Conservation (phyloP, 1,140 invertebrate species). For the Drosophila guanche region DNA sequence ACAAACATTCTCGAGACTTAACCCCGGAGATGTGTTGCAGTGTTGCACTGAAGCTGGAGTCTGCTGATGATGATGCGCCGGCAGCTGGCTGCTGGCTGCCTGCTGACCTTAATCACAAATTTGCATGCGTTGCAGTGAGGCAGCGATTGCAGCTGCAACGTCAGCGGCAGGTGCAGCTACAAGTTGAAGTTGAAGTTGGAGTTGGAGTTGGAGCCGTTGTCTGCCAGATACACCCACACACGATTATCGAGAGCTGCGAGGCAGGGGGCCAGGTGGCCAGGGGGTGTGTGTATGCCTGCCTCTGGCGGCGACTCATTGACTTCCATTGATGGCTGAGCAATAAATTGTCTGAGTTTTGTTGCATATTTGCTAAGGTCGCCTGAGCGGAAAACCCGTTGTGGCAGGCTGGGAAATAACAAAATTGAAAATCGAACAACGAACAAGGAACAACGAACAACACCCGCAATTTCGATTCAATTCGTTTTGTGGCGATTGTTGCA, state of each 20-base stretch:
- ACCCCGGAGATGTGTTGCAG: slow-evolving; percentile 30
- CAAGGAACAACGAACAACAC: slow-evolving; percentile 58
- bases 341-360: slow-evolving; percentile 65
- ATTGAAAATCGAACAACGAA: slow-evolving; percentile 29
- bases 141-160: slow-evolving; percentile 31
- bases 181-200: background rate
- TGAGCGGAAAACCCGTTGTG: slow-evolving; percentile 51
- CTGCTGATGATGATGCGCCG: slow-evolving; percentile 7
- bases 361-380: slow-evolving; percentile 78
- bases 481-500: slow-evolving; percentile 35
- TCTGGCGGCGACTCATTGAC: slow-evolving; percentile 38
- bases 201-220: slow-evolving; percentile 25
- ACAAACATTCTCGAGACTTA: slow-evolving; percentile 38
- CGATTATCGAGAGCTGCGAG: slow-evolving; percentile 47
- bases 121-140: slow-evolving; percentile 59
- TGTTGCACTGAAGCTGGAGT: slow-evolving; percentile 2
- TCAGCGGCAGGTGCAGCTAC: slow-evolving; percentile 53
- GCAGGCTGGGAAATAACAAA: slow-evolving; percentile 43
- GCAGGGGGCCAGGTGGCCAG: slow-evolving; percentile 7
- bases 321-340: slow-evolving; percentile 60
- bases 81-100: slow-evolving; percentile 47
- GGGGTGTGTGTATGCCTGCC: no score
- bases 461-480: slow-evolving; percentile 60
- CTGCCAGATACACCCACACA: slow-evolving; percentile 57
- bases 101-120: slow-evolving; percentile 78